Conservation (phyloP, 2,113 vertebrate genomes). For the Illadopsis cleaveri region DNA sequence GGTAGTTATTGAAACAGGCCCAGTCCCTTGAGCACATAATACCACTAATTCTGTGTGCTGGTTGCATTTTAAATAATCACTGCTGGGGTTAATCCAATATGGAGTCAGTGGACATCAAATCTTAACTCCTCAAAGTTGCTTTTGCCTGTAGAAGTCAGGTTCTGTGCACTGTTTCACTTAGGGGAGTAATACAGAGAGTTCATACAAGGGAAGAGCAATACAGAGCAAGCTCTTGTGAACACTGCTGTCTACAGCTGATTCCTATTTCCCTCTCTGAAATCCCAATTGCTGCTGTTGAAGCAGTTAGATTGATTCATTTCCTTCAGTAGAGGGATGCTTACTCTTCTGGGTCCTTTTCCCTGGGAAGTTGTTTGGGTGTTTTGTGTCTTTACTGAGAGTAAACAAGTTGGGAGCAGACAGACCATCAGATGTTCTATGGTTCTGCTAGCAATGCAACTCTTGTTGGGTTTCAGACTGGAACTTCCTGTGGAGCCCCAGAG, state of each 20-base stretch:
- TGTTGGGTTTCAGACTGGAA: neutral
- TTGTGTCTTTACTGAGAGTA: neutral
- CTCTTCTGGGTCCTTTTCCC: neutral
- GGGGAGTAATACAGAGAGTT: neutral
- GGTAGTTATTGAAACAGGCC: neutral
- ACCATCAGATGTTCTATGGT: neutral
- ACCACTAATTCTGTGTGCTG: neutral
- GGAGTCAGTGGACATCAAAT: neutral
- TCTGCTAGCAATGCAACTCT: neutral
- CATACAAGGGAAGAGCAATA: accelerated
- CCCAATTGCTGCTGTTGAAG: neutral
- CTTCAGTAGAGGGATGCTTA: neutral
- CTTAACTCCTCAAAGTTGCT: neutral
- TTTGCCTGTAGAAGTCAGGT: neutral
- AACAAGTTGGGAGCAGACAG: neutral
- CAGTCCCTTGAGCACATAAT: neutral
- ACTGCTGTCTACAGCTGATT: neutral
- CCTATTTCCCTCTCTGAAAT: neutral
- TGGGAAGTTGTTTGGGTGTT: neutral
- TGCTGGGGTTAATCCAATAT: neutral
- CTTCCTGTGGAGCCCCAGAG: neutral
- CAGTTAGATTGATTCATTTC: neutral
- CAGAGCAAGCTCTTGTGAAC: neutral
- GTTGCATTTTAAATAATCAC: neutral
- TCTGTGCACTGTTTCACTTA: neutral